These are phyloP conservation scores for Calameuta idolon DNA, from an alignment of 2,888 invertebrate species.

Conservation along the genomic window DNA sequence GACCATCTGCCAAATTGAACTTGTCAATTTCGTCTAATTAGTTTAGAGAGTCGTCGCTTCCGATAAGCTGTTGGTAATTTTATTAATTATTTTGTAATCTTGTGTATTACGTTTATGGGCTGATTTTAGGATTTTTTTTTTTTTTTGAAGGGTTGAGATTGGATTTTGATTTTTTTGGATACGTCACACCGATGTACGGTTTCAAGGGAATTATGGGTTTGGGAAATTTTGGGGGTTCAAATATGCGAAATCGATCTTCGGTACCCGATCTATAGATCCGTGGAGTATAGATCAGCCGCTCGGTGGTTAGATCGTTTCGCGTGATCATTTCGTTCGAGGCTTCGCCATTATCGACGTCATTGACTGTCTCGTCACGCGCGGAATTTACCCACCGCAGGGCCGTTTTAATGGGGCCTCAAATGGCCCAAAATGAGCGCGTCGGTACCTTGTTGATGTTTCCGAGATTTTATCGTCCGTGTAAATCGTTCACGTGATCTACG, in stretches of 20 bases:
- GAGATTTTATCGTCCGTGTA: conserved; percentile 31
- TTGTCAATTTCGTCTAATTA: neutral
- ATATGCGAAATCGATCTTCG: neutral
- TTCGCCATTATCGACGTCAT: conserved; percentile 7
- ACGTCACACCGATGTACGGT: neutral
- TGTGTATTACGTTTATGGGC: neutral
- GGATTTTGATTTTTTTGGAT: neutral
- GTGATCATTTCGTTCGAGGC: conserved; percentile 29
- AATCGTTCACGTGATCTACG: conserved; percentile 10
- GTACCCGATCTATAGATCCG: neutral
- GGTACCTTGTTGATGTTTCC: neutral
- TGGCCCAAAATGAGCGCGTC: conserved; percentile 4
- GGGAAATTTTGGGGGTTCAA: too few species aligned
- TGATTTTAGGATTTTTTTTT: neutral
- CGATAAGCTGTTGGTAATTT: neutral
- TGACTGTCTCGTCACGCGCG: conserved; percentile 3
- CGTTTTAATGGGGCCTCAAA: conserved; percentile 5
- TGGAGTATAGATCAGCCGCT: neutral
- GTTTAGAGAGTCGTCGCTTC: neutral
- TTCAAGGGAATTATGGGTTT: neutral
- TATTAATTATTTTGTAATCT: neutral
- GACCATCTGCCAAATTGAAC: neutral
- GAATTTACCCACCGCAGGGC: conserved; percentile 1
- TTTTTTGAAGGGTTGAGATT: neutral
- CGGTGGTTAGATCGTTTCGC: conserved; percentile 32